phyloP scores from a whole-genome alignment of 1,140 invertebrate species.

The Drosophila nigromelanica region DNA sequence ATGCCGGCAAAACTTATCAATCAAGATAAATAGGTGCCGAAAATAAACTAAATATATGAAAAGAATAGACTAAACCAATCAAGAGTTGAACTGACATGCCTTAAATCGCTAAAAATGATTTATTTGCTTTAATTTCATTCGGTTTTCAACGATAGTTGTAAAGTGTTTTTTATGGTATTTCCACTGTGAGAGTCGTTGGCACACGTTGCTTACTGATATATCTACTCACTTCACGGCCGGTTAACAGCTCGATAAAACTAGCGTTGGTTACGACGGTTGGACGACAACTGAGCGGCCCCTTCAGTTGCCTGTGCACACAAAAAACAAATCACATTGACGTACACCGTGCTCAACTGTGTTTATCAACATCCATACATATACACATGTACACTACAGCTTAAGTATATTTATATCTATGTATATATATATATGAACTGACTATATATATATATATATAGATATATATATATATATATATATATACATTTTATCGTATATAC shows the following conservation, averaged over 20 bases:
- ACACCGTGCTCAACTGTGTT: slow-evolving; percentile 41
- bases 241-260: slow-evolving; percentile 49
- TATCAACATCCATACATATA: slow-evolving; percentile 36
- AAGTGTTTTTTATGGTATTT: neutral
- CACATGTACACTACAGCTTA: neutral
- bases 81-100: neutral
- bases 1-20: slow-evolving; percentile 30
- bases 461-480: slow-evolving; percentile 8
- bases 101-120: neutral
- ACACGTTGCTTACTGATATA: slow-evolving; percentile 5
- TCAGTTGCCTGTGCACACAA: neutral
- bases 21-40: slow-evolving; percentile 19
- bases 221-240: slow-evolving; percentile 50
- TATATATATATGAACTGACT: slow-evolving; percentile 7
- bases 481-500: neutral
- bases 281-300: slow-evolving; percentile 59
- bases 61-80: neutral
- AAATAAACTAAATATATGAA: neutral
- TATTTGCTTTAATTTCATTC: neutral
- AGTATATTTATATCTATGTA: slow-evolving; percentile 2
- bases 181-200: neutral
- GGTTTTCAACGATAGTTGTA: neutral
- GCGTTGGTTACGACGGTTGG: slow-evolving; percentile 61
- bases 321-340: slow-evolving; percentile 43
- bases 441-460: slow-evolving; percentile 6